phyloP scores from a whole-genome alignment of 2,113 vertebrate species.

The Cryptomyrus ogoouensis region DNA sequence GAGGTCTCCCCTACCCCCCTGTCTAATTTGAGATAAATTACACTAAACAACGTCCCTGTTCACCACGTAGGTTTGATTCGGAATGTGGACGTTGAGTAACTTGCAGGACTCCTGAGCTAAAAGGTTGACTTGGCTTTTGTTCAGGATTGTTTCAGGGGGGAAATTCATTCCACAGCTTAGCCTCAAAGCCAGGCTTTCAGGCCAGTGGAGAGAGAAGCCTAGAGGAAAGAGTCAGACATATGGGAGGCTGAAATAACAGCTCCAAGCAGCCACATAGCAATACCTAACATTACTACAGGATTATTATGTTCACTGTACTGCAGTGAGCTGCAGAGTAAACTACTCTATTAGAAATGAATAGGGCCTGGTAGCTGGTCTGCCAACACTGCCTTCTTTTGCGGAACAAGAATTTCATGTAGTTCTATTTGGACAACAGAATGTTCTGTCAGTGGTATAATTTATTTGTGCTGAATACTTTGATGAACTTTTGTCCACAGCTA shows the following conservation, averaged over 20 bases:
- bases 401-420: background rate
- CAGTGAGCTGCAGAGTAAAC: background rate
- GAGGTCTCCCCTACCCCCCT: background rate
- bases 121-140: slow-evolving; percentile 6
- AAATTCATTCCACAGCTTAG: background rate
- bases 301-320: background rate
- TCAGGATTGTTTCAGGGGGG: background rate
- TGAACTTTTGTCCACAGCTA: background rate
- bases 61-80: background rate
- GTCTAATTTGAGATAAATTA: slow-evolving; percentile 11
- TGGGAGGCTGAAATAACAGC: background rate
- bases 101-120: background rate
- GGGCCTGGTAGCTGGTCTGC: background rate
- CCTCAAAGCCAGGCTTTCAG: background rate
- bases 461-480: background rate
- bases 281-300: background rate
- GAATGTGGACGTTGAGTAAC: slow-evolving; percentile 9
- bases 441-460: background rate
- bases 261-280: background rate
- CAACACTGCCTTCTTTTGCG: background rate
- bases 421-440: background rate
- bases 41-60: background rate
- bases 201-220: background rate
- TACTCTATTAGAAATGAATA: background rate
- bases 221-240: background rate